Evolutionary conservation across 2,113 vertebrate species (phyloP).

Genomic region (Marmota flaviventris): DNA sequence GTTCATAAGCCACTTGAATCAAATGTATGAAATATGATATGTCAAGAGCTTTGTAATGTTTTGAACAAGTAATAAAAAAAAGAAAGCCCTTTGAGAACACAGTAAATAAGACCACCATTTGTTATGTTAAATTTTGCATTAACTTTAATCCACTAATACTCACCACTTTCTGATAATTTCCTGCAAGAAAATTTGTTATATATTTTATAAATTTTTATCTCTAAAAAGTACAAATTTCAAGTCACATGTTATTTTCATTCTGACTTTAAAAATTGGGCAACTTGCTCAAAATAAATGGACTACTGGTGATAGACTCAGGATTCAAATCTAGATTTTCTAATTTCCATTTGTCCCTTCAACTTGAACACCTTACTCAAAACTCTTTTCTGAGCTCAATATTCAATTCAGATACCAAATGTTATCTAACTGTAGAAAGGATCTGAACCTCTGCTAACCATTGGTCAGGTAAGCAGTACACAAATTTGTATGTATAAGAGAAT

Average conservation of each 20-base stretch:
- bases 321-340: conserved; percentile 27
- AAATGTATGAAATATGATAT: too few relatives aligned
- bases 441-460: not conserved
- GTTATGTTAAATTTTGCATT: not conserved
- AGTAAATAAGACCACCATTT: not conserved
- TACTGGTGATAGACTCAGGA: not conserved
- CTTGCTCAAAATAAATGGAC: not conserved
- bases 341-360: not conserved
- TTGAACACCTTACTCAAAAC: not conserved
- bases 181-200: not conserved
- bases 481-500: not conserved
- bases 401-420: not conserved
- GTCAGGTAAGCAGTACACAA: not conserved
- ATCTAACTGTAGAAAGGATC: not conserved
- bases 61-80: too few relatives aligned
- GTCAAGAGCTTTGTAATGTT: too few relatives aligned
- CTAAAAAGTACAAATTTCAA: not conserved
- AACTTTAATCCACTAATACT: not conserved
- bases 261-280: not conserved
- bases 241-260: not conserved
- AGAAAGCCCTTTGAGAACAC: not conserved
- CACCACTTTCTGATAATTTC: not conserved
- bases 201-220: not conserved
- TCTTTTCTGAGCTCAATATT: not conserved
- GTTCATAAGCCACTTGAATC: too few relatives aligned